phyloP scores from a whole-genome alignment of 2,888 invertebrate species.

The Cartodere bifasciata region DNA sequence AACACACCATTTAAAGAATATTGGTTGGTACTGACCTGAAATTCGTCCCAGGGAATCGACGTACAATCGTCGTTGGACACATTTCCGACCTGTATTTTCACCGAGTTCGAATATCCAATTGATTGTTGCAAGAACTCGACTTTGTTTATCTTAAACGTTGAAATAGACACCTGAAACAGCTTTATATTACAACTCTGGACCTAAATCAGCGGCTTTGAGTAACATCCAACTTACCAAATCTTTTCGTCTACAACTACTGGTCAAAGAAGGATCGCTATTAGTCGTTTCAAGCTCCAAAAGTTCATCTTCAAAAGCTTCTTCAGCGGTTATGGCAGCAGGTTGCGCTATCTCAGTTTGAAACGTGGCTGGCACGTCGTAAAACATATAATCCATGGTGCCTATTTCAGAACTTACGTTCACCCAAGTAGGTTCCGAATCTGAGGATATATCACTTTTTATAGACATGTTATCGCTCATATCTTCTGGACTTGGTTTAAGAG shows the following conservation, averaged over 20 bases:
- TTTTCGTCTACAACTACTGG: constrained; percentile 64
- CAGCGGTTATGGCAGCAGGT: constrained; percentile 45
- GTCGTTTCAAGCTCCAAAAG: constrained; percentile 61
- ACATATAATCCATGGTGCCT: constrained; percentile 58
- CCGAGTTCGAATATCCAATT: constrained; percentile 48
- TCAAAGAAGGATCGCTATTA: constrained; percentile 71
- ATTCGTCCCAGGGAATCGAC: constrained; percentile 86
- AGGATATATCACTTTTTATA: constrained; percentile 69
- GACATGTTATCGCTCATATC: constrained; percentile 65
- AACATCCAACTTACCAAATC: constrained; percentile 49
- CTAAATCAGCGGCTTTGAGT: neutral
- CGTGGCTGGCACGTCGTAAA: constrained; percentile 35
- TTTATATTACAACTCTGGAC: constrained; percentile 3
- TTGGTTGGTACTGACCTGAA: constrained; percentile 64
- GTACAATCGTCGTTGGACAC: constrained; percentile 71
- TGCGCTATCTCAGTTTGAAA: constrained; percentile 19
- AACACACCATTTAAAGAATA: no score
- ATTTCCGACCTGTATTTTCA: constrained; percentile 57
- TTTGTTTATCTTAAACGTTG: constrained; percentile 57
- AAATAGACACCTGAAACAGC: constrained; percentile 38
- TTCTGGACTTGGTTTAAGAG: constrained; percentile 59
- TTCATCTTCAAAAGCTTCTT: constrained; percentile 69
- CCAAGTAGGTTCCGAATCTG: constrained; percentile 78
- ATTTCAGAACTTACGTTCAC: constrained; percentile 53
- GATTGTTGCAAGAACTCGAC: constrained; percentile 63